These are phyloP conservation scores for Agrilus biguttatus DNA, from an alignment of 2,888 invertebrate genomes.

Conservation along the genomic window DNA sequence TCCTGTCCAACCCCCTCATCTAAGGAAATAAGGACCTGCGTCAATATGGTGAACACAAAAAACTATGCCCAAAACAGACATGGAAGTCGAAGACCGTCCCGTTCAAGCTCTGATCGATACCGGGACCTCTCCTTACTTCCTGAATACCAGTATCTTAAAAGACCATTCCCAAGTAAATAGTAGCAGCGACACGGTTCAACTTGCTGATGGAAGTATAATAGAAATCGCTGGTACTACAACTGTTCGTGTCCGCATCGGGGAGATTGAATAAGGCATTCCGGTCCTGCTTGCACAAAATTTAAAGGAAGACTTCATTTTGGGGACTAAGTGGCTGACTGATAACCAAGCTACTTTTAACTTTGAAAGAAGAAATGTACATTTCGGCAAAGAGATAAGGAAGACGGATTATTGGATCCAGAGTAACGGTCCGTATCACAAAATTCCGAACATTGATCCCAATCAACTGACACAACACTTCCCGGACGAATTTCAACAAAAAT, in stretches of 20 bases:
- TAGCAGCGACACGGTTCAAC: not conserved
- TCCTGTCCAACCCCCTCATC: too few relatives aligned
- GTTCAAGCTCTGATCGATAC: not conserved
- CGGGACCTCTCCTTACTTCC: not conserved
- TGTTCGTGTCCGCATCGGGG: not conserved
- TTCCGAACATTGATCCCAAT: not conserved
- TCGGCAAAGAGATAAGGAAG: not conserved
- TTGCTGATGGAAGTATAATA: not conserved
- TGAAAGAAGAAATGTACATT: not conserved
- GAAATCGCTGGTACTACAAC: not conserved
- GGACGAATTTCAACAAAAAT: not conserved
- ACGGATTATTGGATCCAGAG: not conserved
- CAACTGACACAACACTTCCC: not conserved
- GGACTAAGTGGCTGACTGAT: not conserved
- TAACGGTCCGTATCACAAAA: too few relatives aligned
- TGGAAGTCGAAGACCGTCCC: not conserved
- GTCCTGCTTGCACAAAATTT: not conserved
- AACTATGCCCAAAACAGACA: not conserved
- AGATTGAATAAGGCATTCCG: not conserved
- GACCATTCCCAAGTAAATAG: not conserved
- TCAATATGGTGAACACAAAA: not conserved
- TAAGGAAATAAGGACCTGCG: too few relatives aligned
- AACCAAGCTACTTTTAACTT: not conserved
- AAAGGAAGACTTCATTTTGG: not conserved
- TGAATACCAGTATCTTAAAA: not conserved